Evolutionary conservation across 2,797 vertebrate genomes (phyloP), one percentile per base, ranked within the genome.

Genomic region (Cynopterus sphinx): DNA sequence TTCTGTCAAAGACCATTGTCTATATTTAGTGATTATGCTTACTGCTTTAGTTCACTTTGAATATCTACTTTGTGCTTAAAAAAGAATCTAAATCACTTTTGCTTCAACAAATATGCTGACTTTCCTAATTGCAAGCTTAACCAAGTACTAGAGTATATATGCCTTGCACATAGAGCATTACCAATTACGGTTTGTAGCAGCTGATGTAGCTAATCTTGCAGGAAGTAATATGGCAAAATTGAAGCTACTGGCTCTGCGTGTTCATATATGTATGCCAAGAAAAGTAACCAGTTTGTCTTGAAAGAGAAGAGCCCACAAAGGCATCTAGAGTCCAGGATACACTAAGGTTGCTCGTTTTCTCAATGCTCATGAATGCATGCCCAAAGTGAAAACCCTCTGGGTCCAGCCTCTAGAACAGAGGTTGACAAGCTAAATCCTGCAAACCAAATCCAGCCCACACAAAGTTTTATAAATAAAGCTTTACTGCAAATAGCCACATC

Each of bases 1-100:
- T 96, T 81, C 81, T 74, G 28, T 81, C 90, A 86, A 82, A 93
- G 13, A 83, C 36, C 46, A 90, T 73, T 78, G 9, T 83, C 90
- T 97, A 96, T 97, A 97, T 97, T 97, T 97, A 96, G 97, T 86
- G 78, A 94, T 94, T 90, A 86, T 84, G 77, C 88, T 68, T 94
- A 77, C 78, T 92, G 84, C 90, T 61, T 96, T 90, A 96, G 93
- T 96, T 97, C 96, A 96, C 78, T 96, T 73, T 91, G 92, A 96
- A 85, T 96, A 94, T 96, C 95, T 91, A 94, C 61, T 95, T 92
- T 71, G 51, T 82, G 84, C 96, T 96, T 97, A 43, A 97, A 97
- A 97, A 97, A 96, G 96, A 96, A 95, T 33, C 67, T 77, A 96
- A 97, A 96, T 97, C 81, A 93, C 57, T 92, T 96, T 92, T 88